A percentile compares a stretch with the other conserved stretches of the same genome.
Conservation (phyloP, 2,113 vertebrate genomes). For the Callocephalon fimbriatum region DNA sequence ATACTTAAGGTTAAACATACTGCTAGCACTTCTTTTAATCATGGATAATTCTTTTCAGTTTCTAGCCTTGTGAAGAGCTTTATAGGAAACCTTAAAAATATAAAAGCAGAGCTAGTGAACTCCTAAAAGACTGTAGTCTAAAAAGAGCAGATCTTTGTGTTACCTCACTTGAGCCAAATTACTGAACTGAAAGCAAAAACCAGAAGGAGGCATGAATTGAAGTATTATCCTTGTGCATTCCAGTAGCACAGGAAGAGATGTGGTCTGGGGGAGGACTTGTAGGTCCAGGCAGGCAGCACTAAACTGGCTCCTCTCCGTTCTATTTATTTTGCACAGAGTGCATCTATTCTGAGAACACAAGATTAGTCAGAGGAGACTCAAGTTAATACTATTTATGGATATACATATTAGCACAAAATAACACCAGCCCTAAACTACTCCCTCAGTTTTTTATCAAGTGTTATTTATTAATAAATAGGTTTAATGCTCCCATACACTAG, state of each 20-base stretch:
- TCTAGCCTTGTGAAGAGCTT: neutral
- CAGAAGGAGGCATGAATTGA: neutral
- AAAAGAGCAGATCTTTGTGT: neutral
- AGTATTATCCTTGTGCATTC: slow-evolving; percentile 44
- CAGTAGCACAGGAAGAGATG: neutral
- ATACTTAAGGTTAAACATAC: neutral
- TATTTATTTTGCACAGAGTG: neutral
- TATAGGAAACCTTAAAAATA: neutral
- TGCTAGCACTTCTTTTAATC: neutral
- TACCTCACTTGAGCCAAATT: neutral
- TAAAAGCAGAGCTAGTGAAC: neutral
- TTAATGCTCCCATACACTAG: neutral
- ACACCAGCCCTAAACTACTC: neutral
- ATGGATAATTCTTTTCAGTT: neutral
- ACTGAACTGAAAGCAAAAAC: slow-evolving; percentile 38
- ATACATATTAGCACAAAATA: neutral
- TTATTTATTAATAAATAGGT: slow-evolving; percentile 31
- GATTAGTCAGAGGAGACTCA: neutral
- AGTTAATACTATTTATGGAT: slow-evolving; percentile 6
- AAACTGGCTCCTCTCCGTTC: neutral
- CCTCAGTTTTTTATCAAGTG: neutral
- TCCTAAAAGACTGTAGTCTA: neutral
- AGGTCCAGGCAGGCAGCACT: neutral
- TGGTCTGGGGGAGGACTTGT: neutral
- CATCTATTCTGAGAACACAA: neutral